Evolutionary conservation across 2,888 invertebrate genomes (phyloP), one percentile per base, ranked within the genome.

Genomic region (Diloba caeruleocephala): DNA sequence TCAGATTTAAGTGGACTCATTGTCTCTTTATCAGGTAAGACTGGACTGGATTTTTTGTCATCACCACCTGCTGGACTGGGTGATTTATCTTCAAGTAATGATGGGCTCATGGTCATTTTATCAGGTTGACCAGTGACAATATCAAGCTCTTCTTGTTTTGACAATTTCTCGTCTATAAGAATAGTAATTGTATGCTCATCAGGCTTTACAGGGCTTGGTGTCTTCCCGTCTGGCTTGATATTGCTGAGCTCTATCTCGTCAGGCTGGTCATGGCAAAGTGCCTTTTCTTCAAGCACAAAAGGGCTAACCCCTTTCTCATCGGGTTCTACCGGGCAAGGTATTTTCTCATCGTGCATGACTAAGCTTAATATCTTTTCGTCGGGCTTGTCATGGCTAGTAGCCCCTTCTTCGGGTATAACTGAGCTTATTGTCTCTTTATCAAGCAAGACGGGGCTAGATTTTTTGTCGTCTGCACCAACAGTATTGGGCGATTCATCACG

Each of bases 401-500:
- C 26, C n/a, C 67, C 58, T 0, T 62, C 56, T 0, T 41, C 48
- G 0, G 46, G 32, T 36, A 55, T 25, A 6, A 51, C 41, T 8
- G 52, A 51, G 41, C 59, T 69, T 23, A n/a, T n/a, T 3, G 21
- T 9, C 50, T 60, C 0, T 61, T 46, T 19, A 0, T 51, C 50
- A 3, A 23, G 44, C 28, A 57, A 37, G 0, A 37, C 31, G 8
- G 54, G 53, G 6, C 57, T 69, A 0, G 52, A 39, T 6, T 36
- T 39, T 13, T 65, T 65, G 31, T 21, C 55, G 0, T 41, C 42
- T 0, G 19, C 0, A 0, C n/a, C 17, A 1, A 33, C 3, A 3
- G 36, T 15, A n/a, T 48, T 61, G 3, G 31, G n/a, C n/a, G n/a
- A n/a, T n/a, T n/a, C n/a, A n/a, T n/a, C n/a, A n/a, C n/a, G n/a